A percentile compares a stretch with the other conserved stretches of the same genome.
Evolutionary conservation across 2,113 vertebrate species (phyloP).

Genomic region (Anoura caudifer): DNA sequence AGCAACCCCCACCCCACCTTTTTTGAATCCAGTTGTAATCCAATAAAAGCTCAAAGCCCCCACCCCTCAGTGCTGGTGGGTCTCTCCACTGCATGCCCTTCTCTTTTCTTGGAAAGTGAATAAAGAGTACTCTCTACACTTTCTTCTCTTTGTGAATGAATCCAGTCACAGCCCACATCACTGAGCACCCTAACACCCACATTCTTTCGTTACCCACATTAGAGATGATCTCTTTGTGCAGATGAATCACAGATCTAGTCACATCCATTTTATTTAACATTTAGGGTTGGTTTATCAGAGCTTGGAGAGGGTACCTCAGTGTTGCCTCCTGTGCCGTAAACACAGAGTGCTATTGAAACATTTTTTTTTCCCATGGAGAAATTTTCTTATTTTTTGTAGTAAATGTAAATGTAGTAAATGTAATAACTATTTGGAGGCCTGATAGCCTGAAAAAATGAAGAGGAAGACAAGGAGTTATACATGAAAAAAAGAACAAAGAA

Average conservation of each 20-base stretch:
- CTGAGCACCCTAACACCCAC: no score
- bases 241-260: neutral
- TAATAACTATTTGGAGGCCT: neutral
- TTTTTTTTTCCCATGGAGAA: neutral
- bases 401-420: neutral
- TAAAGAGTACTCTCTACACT: no score
- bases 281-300: neutral
- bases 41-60: no score
- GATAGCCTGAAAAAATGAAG: neutral
- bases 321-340: neutral
- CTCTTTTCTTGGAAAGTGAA: no score
- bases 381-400: neutral
- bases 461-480: neutral
- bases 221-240: neutral
- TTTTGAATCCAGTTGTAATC: no score
- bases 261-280: neutral
- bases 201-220: neutral
- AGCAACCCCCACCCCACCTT: no score
- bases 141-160: no score
- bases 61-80: no score
- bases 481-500: neutral
- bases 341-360: neutral
- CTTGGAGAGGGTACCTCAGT: neutral
- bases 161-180: no score
- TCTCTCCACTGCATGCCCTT: no score